phyloP scores from a whole-genome alignment of 2,113 vertebrate species.

The Ciconia maguari region DNA sequence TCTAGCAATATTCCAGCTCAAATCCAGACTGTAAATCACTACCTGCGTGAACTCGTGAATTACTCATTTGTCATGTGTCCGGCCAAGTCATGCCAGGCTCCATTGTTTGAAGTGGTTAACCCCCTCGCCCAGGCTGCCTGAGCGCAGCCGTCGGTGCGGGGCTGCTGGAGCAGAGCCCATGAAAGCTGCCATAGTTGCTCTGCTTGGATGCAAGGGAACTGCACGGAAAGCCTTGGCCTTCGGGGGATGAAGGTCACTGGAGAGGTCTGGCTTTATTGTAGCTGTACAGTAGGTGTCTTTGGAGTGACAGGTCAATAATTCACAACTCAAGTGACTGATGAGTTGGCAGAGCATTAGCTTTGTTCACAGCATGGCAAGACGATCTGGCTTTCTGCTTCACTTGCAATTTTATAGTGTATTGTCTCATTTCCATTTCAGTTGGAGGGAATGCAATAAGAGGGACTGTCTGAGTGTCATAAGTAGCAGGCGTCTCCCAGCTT shows the following conservation, averaged over 20 bases:
- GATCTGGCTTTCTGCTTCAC: neutral
- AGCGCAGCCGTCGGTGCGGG: accelerated
- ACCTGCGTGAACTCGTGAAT: neutral
- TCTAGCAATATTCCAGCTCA: neutral
- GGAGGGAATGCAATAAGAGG: neutral
- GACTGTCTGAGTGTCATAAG: neutral
- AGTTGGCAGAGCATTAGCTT: neutral
- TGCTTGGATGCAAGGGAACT: neutral
- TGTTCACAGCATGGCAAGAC: neutral
- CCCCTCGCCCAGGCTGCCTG: neutral
- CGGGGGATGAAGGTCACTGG: neutral
- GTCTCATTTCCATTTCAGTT: neutral
- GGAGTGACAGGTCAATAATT: neutral
- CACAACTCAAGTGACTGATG: neutral
- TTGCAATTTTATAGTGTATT: neutral
- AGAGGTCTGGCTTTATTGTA: neutral
- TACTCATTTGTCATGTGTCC: neutral
- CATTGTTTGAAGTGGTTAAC: neutral
- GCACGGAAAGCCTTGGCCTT: neutral
- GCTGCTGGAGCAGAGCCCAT: neutral
- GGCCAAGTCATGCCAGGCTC: neutral
- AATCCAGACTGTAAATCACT: neutral
- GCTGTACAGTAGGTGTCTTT: neutral
- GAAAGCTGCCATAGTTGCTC: accelerated
- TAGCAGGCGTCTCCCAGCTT: neutral